These are phyloP conservation scores for Percina caprodes DNA, from an alignment of 2,113 vertebrate genomes.

Conservation along the genomic window DNA sequence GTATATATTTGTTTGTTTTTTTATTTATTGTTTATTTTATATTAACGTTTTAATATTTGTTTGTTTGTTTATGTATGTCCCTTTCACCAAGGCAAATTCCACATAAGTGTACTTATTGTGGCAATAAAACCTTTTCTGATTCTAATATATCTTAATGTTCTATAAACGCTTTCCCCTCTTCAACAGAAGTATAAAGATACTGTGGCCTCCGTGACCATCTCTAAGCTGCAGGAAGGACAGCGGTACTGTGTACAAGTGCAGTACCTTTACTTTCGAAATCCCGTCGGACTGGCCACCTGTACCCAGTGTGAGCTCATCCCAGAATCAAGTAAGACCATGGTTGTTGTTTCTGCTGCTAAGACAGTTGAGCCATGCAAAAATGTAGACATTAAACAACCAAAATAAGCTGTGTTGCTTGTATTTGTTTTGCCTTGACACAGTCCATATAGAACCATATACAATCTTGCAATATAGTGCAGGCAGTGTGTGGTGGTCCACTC, in stretches of 20 bases:
- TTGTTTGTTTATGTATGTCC: too few species aligned
- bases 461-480: neutral
- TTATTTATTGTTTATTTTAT: too few species aligned
- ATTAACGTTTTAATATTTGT: too few species aligned
- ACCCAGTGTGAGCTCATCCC: slow-evolving; percentile 45
- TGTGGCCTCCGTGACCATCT: slow-evolving; percentile 4
- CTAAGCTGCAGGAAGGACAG: slow-evolving; percentile 28
- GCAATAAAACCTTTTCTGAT: too few species aligned
- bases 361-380: neutral
- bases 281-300: slow-evolving; percentile 19
- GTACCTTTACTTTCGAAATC: rapidly evolving
- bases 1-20: too few species aligned
- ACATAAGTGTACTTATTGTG: too few species aligned
- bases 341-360: neutral
- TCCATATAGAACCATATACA: too few species aligned
- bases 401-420: neutral
- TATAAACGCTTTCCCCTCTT: neutral
- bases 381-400: neutral
- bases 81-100: too few species aligned
- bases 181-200: neutral
- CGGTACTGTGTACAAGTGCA: slow-evolving; percentile 50
- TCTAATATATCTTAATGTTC: too few species aligned
- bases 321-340: slow-evolving; percentile 22
- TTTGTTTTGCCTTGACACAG: neutral
- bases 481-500: neutral